Base-by-base conservation (phyloP, 2,888 invertebrate species). In the Congeria kusceri region DNA sequence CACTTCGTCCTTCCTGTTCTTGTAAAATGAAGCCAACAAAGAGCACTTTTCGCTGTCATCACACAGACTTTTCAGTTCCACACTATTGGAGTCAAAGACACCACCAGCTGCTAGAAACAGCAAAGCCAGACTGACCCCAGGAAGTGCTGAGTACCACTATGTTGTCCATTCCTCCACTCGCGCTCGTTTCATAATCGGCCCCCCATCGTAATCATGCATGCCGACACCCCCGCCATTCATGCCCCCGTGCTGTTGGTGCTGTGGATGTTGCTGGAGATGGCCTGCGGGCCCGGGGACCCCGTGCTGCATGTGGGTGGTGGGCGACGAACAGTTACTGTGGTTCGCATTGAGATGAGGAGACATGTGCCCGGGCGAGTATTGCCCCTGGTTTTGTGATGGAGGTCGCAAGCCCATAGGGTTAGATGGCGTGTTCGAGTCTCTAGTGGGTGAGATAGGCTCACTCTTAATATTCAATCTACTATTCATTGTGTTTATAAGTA, bases 391-490 rank as follows among this genome's bases (percentile, higher is more conserved):
- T 67, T 89, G 87, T 62, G 93, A 91, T 58, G 96, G 96, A 91
- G 97, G 92, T 71, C 92, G 91, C 71, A 93, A 87, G 67, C 88
- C 84, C 78, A 88, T 86, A 79, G 90, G 90, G 77, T 87, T 87
- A 73, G 91, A 90, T 32, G 92, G 91, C 74, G 94, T 94, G 88
- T 96, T 96, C 89, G 96, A 96, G 90, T 97, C 97, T 83, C 98
- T 95, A 3, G 98, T 98, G 57, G 98, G 98, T 86, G 98, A 98
- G 92, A 98, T 97, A 29, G 98, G 98, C 94, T 98, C 98, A 88
- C 98, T 97, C 94, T 98, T 98, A 93, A 98, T 92, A 97, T 97
- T 97, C 47, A 71, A 82, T 80, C 83, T 85, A 70, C 86, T 86
- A 83, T 89, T 91, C 83, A 91, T 86, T 66, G 89, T 89, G 84